Conservation (phyloP, 2,797 vertebrate species). For the Coranthus polyacanthus region DNA sequence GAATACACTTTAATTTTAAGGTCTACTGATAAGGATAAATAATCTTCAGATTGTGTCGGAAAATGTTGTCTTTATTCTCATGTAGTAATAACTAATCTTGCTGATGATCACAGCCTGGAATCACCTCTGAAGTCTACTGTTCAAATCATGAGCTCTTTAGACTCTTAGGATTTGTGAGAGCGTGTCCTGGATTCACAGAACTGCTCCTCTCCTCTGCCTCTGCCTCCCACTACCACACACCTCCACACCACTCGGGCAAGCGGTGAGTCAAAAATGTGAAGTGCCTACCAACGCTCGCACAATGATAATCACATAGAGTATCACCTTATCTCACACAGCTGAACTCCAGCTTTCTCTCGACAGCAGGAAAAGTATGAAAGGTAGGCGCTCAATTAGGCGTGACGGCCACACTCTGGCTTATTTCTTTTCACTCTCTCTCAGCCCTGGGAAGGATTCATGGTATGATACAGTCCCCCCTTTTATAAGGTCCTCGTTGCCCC, state of each 20-base stretch:
- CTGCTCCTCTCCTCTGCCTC: conserved; percentile 36
- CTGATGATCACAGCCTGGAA: too few relatives aligned
- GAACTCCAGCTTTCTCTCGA: conserved; percentile 19
- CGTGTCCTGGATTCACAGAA: conserved; percentile 22
- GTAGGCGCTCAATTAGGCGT: conserved; percentile 48
- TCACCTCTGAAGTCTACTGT: too few relatives aligned
- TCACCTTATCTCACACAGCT: conserved; percentile 37
- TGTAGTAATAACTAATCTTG: too few relatives aligned
- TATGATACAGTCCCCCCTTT: conserved; percentile 41
- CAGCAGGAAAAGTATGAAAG: conserved; percentile 27
- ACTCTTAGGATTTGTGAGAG: neutral
- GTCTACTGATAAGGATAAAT: too few relatives aligned
- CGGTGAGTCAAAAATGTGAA: conserved; percentile 67
- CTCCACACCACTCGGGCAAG: conserved; percentile 48
- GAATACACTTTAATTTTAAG: too few relatives aligned
- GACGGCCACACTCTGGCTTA: conserved; percentile 31
- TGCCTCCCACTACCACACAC: conserved; percentile 56
- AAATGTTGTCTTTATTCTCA: too few relatives aligned
- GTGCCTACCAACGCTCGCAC: too few relatives aligned
- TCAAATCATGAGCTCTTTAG: conserved; percentile 7
- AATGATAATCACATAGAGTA: conserved; percentile 44
- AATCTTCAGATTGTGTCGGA: too few relatives aligned
- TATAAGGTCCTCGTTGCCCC: conserved; percentile 42
- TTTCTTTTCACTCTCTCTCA: conserved; percentile 45
- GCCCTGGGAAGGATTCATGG: conserved; percentile 16